Percentiles rank a stretch among this genome's conserved stretches.
phyloP scores from a whole-genome alignment of 2,113 vertebrate species.

The Aleadryas rufinucha region DNA sequence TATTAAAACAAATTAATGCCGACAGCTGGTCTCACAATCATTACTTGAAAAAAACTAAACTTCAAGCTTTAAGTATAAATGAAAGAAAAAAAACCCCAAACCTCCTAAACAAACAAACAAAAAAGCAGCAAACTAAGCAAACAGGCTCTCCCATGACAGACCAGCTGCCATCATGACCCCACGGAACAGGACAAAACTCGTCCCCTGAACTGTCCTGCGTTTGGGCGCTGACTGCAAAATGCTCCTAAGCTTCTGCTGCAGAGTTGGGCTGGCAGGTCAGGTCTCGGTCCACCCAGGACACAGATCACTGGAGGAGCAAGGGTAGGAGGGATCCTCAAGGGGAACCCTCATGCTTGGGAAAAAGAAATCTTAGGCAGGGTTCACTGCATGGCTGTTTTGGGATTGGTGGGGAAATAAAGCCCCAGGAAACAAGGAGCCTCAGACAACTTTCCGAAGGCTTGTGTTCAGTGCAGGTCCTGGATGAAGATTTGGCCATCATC shows the following conservation, averaged over 20 bases:
- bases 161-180: accelerated
- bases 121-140: not conserved
- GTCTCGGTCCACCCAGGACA: not conserved
- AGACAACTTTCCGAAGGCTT: not conserved
- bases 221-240: accelerated
- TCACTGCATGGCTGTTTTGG: not conserved
- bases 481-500: not conserved
- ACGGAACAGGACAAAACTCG: accelerated
- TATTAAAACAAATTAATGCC: not conserved
- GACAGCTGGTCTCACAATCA: not conserved
- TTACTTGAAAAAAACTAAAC: not conserved
- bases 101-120: not conserved
- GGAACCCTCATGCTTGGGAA: accelerated
- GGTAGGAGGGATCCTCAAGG: not conserved
- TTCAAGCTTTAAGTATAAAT: not conserved
- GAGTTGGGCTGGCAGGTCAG: not conserved
- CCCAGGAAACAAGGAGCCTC: not conserved
- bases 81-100: not conserved
- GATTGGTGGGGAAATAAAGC: not conserved
- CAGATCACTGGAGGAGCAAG: not conserved
- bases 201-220: not conserved
- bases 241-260: not conserved
- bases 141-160: not conserved
- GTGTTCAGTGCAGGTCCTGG: not conserved
- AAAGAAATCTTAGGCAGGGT: not conserved